These are phyloP conservation scores for Halictus rubicundus DNA, from an alignment of 1,140 invertebrate genomes.

Conservation along the genomic window DNA sequence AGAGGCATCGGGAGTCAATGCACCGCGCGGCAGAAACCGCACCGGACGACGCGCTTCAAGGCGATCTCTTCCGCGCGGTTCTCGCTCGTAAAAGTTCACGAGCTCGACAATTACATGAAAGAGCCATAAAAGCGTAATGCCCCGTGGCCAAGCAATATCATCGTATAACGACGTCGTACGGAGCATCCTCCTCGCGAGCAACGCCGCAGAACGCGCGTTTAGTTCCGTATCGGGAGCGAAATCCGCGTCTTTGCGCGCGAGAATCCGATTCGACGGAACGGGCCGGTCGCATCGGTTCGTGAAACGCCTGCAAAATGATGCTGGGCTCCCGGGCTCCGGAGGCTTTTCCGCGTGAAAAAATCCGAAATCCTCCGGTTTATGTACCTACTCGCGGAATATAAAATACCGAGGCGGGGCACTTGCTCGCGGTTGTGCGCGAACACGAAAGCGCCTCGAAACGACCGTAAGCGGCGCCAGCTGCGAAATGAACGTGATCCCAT, in stretches of 20 bases:
- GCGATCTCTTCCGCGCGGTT: constrained; percentile 45
- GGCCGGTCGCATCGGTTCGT: no score
- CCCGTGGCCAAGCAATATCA: constrained; percentile 56
- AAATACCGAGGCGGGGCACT: constrained; percentile 19
- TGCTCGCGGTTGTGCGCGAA: constrained; percentile 19
- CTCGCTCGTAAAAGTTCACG: constrained; percentile 77
- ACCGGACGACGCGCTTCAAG: constrained; percentile 41
- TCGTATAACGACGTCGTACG: constrained; percentile 55
- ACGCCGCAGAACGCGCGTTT: background rate
- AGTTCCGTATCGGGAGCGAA: constrained; percentile 30
- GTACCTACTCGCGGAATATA: background rate
- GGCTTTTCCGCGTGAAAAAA: constrained; percentile 41
- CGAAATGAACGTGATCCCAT: constrained; percentile 2
- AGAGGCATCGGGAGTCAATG: constrained; percentile 2
- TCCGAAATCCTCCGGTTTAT: constrained; percentile 12
- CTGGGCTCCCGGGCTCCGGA: no score
- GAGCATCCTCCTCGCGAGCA: constrained; percentile 12
- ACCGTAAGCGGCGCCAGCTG: background rate
- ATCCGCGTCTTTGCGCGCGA: background rate
- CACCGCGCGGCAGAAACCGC: constrained; percentile 24
- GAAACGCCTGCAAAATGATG: background rate
- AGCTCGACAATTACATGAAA: constrained; percentile 78
- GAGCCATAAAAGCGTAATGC: constrained; percentile 77
- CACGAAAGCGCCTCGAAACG: constrained; percentile 26
- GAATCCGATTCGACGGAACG: constrained; percentile 3